Evolutionary conservation across 1,140 invertebrate species (phyloP), one percentile per base, ranked within the genome.

Genomic region (Pemphigus obesinymphae): DNA sequence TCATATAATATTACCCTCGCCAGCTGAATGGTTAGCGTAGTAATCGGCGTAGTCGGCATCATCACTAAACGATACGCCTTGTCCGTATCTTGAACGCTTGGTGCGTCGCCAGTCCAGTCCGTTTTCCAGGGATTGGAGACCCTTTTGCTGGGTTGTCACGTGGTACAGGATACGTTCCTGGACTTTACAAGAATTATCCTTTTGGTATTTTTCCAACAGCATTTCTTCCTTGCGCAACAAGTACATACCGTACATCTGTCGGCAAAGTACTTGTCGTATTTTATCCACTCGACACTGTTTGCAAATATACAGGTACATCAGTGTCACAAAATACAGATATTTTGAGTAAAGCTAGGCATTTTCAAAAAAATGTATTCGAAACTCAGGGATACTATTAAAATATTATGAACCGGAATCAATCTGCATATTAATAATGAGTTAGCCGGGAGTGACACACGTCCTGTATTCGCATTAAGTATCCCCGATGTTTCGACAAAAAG

Each of bases 71-170:
- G 63, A 81, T 11, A 83, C 75, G 3, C 82, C 75, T 1, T 48
- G n/a, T 0, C 82, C 82, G 17, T 50, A 82, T 20, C 48, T 82
- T 6, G 34, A 31, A 1, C 82, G 55, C 8, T 17, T 13, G 3
- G 75, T 76, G 4, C 40, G 23, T 17, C 82, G 34, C 82, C 82
- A 82, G 37, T 82, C 45, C 10, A 82, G 34, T 43, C 75, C 75
- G 31, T 29, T 23, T 13, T 29, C 13, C 53, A 78, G 13, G 20
- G 75, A 78, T 11, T 34, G 11, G 6, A 43, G 3, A 2, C 17
- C 75, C 4, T 26, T 78, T 0, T 34, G 1, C 23, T 61, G 13
- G n/a, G 50, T 26, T 7, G 75, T 78, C n/a, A 78, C 75, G 23
- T 78, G 75, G 17, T 78, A 78, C 7, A 78, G 34, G 0, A 61